A percentile compares a stretch with the other conserved stretches of the same genome.
phyloP scores from a whole-genome alignment of 2,888 invertebrate species.

The Pycnomerus fuliginosus region DNA sequence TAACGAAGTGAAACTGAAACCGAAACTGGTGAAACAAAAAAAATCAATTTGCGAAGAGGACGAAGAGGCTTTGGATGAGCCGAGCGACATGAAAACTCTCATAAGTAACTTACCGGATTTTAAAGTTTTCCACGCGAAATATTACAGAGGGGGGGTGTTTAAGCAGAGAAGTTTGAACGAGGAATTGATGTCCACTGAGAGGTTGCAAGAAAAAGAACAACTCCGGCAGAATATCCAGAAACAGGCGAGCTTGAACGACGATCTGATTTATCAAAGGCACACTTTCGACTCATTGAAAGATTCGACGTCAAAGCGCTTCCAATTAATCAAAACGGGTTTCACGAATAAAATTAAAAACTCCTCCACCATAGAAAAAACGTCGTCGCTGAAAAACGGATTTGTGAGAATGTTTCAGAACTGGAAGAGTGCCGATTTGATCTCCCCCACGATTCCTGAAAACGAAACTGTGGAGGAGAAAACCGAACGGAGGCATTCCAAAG shows the following conservation, averaged over 20 bases:
- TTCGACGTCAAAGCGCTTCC: conserved; percentile 73
- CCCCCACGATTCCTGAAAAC: conserved; percentile 48
- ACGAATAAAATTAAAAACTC: conserved; percentile 82
- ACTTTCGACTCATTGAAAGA: conserved; percentile 71
- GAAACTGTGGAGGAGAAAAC: conserved; percentile 25
- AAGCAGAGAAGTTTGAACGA: conserved; percentile 89
- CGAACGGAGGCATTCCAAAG: conserved; percentile 77
- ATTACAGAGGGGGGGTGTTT: conserved; percentile 61
- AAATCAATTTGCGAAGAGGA: conserved; percentile 78
- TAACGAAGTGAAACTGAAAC: conserved; percentile 52
- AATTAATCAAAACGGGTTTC: conserved; percentile 76
- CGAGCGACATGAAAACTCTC: conserved; percentile 68
- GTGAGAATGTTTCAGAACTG: conserved; percentile 84
- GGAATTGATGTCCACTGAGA: conserved; percentile 84
- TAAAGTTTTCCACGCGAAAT: conserved; percentile 54
- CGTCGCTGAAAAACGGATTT: conserved; percentile 71
- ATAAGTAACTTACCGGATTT: conserved; percentile 67
- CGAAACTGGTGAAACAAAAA: conserved; percentile 83
- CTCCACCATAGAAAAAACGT: conserved; percentile 78
- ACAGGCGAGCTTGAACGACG: conserved; percentile 86
- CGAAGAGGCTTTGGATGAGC: conserved; percentile 64
- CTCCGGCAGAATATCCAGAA: conserved; percentile 83
- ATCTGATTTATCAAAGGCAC: conserved; percentile 71
- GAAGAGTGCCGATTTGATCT: conserved; percentile 60
- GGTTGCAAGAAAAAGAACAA: conserved; percentile 78